phyloP scores from a whole-genome alignment of 2,888 invertebrate species.

The Rhagium mordax region DNA sequence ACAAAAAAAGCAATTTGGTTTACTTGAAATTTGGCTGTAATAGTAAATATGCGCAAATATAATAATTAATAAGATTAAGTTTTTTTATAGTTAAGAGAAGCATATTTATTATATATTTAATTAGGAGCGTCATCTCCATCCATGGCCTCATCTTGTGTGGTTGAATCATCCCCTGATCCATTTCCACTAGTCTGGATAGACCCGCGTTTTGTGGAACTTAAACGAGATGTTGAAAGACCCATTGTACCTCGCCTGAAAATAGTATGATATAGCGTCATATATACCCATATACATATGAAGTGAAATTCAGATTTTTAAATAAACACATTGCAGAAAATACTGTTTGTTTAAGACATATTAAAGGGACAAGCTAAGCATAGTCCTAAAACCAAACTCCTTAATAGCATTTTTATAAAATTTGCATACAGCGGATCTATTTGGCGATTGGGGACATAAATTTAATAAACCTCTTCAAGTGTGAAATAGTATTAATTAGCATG shows the following conservation, averaged over 20 bases:
- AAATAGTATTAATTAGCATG: no score
- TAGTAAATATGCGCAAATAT: slow-evolving; percentile 36
- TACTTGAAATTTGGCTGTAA: slow-evolving; percentile 45
- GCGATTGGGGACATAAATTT: neutral
- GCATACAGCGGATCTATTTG: no score
- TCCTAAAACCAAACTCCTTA: neutral
- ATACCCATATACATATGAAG: neutral
- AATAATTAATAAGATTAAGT: slow-evolving; percentile 34
- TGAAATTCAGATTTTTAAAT: neutral
- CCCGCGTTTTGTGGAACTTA: slow-evolving; percentile 78
- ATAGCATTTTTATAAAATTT: neutral
- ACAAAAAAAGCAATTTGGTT: slow-evolving; percentile 54
- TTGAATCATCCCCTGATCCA: slow-evolving; percentile 83
- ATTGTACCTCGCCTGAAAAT: slow-evolving; percentile 69
- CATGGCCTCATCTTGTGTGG: slow-evolving; percentile 83
- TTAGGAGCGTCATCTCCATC: slow-evolving; percentile 80
- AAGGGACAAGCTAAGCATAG: neutral
- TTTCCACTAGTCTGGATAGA: slow-evolving; percentile 76
- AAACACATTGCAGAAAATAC: neutral
- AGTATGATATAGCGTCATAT: neutral
- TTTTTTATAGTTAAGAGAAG: slow-evolving; percentile 33
- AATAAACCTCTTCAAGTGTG: no score
- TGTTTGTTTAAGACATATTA: neutral
- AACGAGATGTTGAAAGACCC: slow-evolving; percentile 75
- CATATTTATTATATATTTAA: slow-evolving; percentile 62